Evolutionary conservation across 2,888 invertebrate genomes (phyloP).

Genomic region (Plusia festucae): DNA sequence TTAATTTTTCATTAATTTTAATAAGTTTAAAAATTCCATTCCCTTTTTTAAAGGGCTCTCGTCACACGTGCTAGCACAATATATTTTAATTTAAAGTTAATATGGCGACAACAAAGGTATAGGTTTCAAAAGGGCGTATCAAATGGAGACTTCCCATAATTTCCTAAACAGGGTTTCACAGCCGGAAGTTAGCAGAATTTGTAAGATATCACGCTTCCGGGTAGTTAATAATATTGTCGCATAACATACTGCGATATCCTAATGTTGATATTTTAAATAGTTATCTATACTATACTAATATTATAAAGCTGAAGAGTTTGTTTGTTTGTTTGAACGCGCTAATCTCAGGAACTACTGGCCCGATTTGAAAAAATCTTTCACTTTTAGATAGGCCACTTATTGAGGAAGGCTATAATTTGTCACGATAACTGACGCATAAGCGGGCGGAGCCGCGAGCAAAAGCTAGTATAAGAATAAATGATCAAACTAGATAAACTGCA

Average conservation of each 20-base stretch:
- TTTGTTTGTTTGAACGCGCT: no score
- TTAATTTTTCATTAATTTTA: not conserved
- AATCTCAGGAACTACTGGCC: no score
- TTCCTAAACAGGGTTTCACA: slow-evolving; percentile 81
- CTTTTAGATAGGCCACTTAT: no score
- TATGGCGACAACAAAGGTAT: slow-evolving; percentile 59
- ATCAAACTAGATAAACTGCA: not conserved
- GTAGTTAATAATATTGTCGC: slow-evolving; percentile 74
- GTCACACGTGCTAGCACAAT: slow-evolving; percentile 7
- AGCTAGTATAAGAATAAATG: no score
- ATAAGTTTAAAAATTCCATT: no score
- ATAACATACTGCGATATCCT: slow-evolving; percentile 21
- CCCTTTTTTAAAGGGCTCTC: no score
- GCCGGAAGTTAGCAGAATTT: slow-evolving; percentile 85
- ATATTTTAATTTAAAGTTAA: slow-evolving; percentile 43
- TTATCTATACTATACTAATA: no score
- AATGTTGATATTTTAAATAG: slow-evolving; percentile 67
- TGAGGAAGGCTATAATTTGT: no score
- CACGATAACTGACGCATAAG: no score
- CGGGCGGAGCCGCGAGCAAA: no score
- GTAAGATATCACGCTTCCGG: slow-evolving; percentile 87
- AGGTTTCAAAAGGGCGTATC: slow-evolving; percentile 74
- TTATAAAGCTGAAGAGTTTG: no score
- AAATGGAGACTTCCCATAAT: slow-evolving; percentile 81
- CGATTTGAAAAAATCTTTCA: no score